phyloP scores from a whole-genome alignment of 2,113 vertebrate species.

The Prunella fulvescens region DNA sequence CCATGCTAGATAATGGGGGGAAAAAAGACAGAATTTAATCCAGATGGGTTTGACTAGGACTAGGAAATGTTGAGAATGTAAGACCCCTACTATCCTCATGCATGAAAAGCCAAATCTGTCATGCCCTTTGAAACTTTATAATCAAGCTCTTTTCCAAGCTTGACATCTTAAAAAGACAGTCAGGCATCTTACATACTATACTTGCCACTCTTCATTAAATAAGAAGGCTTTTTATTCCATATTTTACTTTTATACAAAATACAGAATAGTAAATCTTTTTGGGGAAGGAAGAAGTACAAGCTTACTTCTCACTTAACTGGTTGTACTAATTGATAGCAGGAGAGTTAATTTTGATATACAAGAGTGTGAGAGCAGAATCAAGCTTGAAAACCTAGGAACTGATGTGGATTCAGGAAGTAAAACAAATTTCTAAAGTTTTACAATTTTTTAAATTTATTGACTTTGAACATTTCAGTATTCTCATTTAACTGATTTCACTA shows the following conservation, averaged over 20 bases:
- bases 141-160: neutral
- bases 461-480: neutral
- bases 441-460: neutral
- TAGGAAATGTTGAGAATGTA: neutral
- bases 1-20: neutral
- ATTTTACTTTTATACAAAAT: neutral
- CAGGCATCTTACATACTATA: neutral
- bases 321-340: neutral
- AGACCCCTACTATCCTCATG: neutral
- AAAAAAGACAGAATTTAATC: neutral
- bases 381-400: neutral
- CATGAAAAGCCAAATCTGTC: neutral
- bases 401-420: neutral
- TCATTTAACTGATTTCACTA: neutral
- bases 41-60: neutral
- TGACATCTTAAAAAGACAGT: neutral
- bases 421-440: neutral
- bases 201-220: neutral
- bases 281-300: neutral
- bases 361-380: neutral
- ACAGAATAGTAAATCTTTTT: neutral
- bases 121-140: neutral
- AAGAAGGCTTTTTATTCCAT: neutral
- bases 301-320: neutral
- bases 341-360: neutral